These are phyloP conservation scores for Turritopsis dohrnii DNA, from an alignment of 30 jellyfish, hydroid and myxozoan genomes.

Conservation along the genomic window DNA sequence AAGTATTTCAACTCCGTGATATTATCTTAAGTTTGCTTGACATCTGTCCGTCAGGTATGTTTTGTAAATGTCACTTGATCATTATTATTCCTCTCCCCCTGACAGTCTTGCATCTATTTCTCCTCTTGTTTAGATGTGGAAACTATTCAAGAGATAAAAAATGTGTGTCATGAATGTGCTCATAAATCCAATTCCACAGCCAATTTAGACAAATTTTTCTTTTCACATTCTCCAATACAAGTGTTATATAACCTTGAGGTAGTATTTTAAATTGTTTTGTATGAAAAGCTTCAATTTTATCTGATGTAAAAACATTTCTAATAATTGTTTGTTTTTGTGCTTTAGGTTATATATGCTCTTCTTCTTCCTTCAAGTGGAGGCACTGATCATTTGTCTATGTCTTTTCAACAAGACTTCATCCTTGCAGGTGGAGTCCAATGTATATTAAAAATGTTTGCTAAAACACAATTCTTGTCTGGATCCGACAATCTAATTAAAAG, in stretches of 20 bases:
- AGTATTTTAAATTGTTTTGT: background rate
- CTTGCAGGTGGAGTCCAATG: slow-evolving; percentile 95
- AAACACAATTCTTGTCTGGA: slow-evolving; percentile 43
- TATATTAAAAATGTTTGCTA: slow-evolving; percentile 64
- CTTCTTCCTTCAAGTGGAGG: slow-evolving; percentile 88
- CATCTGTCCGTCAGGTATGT: slow-evolving; percentile 88
- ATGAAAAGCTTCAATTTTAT: background rate
- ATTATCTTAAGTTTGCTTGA: slow-evolving; percentile 67
- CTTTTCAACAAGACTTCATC: slow-evolving; percentile 78
- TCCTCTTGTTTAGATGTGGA: slow-evolving; percentile 59
- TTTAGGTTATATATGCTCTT: slow-evolving; percentile 73
- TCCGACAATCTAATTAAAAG: slow-evolving; percentile 72
- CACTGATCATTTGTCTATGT: slow-evolving; percentile 41
- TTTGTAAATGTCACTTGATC: background rate
- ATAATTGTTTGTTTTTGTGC: background rate
- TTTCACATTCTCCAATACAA: slow-evolving; percentile 65
- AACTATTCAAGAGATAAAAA: slow-evolving; percentile 51
- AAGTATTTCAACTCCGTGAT: slow-evolving; percentile 70
- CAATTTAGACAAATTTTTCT: slow-evolving; percentile 50
- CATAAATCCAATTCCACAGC: slow-evolving; percentile 41
- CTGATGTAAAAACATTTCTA: background rate
- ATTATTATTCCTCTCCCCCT: background rate
- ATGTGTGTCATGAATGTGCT: slow-evolving; percentile 70
- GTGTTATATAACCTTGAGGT: slow-evolving; percentile 90
- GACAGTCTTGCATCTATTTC: background rate